Conservation (phyloP, 2,113 vertebrate species). For the Microtus richardsoni region DNA sequence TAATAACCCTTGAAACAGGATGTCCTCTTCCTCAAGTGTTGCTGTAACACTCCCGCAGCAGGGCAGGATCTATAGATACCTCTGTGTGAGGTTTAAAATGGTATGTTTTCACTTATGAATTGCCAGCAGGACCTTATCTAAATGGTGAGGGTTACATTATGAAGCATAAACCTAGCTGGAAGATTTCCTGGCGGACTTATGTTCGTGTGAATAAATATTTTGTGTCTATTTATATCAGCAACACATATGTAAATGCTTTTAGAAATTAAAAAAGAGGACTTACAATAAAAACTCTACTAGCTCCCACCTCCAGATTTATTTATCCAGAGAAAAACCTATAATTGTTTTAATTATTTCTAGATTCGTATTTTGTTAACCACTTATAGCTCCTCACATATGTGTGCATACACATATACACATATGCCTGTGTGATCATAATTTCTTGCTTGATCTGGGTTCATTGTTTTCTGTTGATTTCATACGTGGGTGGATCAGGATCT, state of each 20-base stretch:
- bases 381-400: not conserved
- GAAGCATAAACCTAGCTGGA: constrained; percentile 12
- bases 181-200: constrained; percentile 22
- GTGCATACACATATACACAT: not conserved
- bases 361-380: not conserved
- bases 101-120: constrained; percentile 39
- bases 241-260: not conserved
- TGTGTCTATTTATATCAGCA: constrained; percentile 53
- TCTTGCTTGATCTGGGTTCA: not conserved
- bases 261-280: constrained; percentile 4
- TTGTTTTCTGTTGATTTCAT: not conserved
- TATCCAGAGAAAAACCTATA: constrained; percentile 1
- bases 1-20: not conserved
- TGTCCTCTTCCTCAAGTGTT: not conserved
- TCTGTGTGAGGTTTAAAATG: constrained; percentile 45
- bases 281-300: not conserved
- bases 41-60: not conserved
- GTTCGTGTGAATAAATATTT: constrained; percentile 38
- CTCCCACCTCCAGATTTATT: not conserved
- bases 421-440: not conserved
- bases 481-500: not conserved
- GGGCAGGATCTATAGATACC: not conserved
- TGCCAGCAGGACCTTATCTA: constrained; percentile 26
- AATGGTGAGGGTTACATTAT: not conserved
- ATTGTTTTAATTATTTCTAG: constrained; percentile 23